phyloP scores from a whole-genome alignment of 2,797 vertebrate species.

The Myotis planiceps region DNA sequence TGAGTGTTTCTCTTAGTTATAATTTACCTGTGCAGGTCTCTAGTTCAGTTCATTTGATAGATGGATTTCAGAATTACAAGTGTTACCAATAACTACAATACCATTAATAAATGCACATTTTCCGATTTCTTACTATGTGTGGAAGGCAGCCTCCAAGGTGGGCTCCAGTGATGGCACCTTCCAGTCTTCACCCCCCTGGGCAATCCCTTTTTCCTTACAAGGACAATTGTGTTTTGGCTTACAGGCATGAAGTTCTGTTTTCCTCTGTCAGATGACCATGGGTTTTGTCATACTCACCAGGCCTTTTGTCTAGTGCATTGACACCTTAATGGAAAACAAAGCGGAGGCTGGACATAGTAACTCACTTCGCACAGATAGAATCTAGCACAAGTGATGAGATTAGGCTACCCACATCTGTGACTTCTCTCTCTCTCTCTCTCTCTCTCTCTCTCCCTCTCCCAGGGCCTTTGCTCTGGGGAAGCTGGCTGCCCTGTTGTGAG shows the following conservation, averaged over 20 bases:
- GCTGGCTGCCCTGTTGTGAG: not conserved
- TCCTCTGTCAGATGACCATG: slow-evolving; percentile 71
- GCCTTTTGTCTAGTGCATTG: slow-evolving; percentile 81
- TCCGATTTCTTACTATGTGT: not conserved
- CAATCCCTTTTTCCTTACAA: not conserved
- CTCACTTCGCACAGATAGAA: not conserved
- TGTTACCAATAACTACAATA: not conserved
- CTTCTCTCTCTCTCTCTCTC: not conserved
- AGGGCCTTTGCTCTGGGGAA: not conserved
- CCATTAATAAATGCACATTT: not conserved
- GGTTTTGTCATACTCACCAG: slow-evolving; percentile 70
- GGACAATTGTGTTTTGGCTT: not conserved
- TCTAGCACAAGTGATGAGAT: not conserved
- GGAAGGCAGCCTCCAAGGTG: not conserved
- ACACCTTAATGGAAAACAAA: slow-evolving; percentile 81
- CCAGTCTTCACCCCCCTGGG: not conserved
- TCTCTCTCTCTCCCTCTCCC: not conserved
- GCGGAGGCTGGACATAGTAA: fast-evolving
- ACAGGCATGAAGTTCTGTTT: slow-evolving; percentile 53
- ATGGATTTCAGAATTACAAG: not conserved
- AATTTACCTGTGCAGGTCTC: not conserved
- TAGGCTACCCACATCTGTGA: not conserved
- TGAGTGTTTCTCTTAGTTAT: not conserved
- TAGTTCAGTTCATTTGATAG: not conserved
- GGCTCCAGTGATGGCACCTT: not conserved